Base-by-base conservation (phyloP, 2,888 invertebrate species). In the Colletes collaris region DNA sequence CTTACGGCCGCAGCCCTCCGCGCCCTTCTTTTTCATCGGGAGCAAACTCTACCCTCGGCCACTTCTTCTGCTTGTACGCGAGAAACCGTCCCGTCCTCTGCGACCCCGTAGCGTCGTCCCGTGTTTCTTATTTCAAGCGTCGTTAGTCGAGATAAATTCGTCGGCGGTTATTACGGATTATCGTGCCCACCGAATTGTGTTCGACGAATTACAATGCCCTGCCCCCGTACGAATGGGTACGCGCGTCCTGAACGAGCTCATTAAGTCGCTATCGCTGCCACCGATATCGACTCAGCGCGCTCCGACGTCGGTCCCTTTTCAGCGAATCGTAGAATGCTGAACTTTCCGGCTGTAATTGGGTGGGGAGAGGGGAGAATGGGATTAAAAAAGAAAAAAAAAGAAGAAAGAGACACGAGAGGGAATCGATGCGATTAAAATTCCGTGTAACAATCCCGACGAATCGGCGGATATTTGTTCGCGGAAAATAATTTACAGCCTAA, bases 61-160 rank as follows among this genome's bases (percentile, higher is more conserved):
- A 27, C 27, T 27, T 27, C 27, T 27, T 27, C 27, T 27, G 2
- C 27, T 27, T 27, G 27, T 27, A 27, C 27, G 27, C 27, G 27
- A 27, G 27, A 2, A 27, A 27, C 27, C 27, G 27, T 27, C 27
- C 27, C 27, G 40, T 40, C 7, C 7, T 40, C 40, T 4, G 7
- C 40, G 6, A 40, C 6, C 62, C 27, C 58, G 6, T 7, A 27
- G 27, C 27, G 27, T 2, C 27, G 27, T 19, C n/a, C 44, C 53
- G 59, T 68, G 68, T 75, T 80, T 83, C 83, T 86, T 86, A 86
- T 80, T 84, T 83, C 84, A 84, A 83, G 86, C 86, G 56, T 86
- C 83, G 76, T 86, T 84, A 83, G 67, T 75, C 74, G 59, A 85
- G 83, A 84, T 77, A 84, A 84, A 85, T 86, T 84, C 53, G 46